Evolutionary conservation across 2,888 invertebrate species (phyloP), one percentile per base, ranked within the genome.

Genomic region (Himalopsyche anomala): DNA sequence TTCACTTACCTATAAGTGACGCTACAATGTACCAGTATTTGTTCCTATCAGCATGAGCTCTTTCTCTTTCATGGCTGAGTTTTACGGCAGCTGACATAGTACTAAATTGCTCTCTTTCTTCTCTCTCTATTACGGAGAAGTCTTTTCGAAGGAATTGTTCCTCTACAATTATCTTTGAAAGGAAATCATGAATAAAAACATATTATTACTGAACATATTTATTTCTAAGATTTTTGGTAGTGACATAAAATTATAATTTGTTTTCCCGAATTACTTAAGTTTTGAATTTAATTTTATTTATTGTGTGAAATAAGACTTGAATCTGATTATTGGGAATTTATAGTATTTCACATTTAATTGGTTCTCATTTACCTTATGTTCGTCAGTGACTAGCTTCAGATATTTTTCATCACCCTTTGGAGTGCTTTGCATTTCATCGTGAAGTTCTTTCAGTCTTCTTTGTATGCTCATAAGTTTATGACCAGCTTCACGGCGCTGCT

Each of bases 1-100:
- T 38, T 15, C 36, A 28, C 74, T 91, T 87, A 93, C 93, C 93
- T 55, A 95, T 91, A 89, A 96, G 92, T 6, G 96, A 96, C 8
- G 95, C 96, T 74, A 96, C 95, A 85, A 96, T 94, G 88, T 96
- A 96, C 95, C 97, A 97, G 91, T 97, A 97, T 91, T 97, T 97
- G 86, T 97, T 97, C 85, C 96, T 93, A 90, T 97, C 97, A 5
- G 96, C 95, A 89, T 97, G 96, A 0, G 96, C 95, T 56, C 97
- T 91, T 91, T 98, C 97, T 85, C 96, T 94, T 91, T 98, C 97
- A 90, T 98, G 97, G 28, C 96, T 96, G 89, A 96, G 94, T 88
- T 97, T 94, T 0, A 97, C 95, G 0, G 96, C 95, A 36, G 95
- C 95, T 0, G 96, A 96, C 90, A 97, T 94, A 0, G 94, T 93